Conservation (phyloP, 92 coral and sea anemone species). For the Zoanthus sansibaricus region DNA sequence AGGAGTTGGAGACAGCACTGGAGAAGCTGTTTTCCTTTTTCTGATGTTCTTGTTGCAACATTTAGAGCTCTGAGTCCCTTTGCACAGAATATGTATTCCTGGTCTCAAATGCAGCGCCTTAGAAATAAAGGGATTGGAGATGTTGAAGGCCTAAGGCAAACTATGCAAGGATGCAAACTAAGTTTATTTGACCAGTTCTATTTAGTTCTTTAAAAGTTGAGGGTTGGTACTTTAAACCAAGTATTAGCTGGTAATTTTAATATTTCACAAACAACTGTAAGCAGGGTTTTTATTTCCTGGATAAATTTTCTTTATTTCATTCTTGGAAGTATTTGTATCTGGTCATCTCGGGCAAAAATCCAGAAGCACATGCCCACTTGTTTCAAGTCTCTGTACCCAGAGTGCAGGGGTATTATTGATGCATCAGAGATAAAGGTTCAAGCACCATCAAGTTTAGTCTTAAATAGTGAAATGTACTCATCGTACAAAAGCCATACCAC, state of each 20-base stretch:
- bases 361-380: constrained; percentile 54
- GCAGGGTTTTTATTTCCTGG: constrained; percentile 60
- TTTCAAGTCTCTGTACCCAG: constrained; percentile 53
- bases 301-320: constrained; percentile 60
- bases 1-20: background rate
- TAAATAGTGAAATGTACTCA: constrained; percentile 54
- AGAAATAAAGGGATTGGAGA: background rate
- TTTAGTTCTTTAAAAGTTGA: constrained; percentile 40
- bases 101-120: constrained; percentile 15
- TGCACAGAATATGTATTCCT: constrained; percentile 19
- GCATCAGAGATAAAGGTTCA: constrained; percentile 68
- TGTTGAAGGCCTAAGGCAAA: constrained; percentile 10
- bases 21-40: background rate
- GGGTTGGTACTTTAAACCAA: constrained; percentile 62
- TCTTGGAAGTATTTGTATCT: constrained; percentile 50
- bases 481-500: constrained; percentile 65
- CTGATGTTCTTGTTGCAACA: background rate
- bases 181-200: constrained; percentile 61
- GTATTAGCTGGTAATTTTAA: constrained; percentile 46
- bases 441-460: constrained; percentile 65
- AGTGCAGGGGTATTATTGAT: constrained; percentile 67
- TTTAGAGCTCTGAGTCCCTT: constrained; percentile 15
- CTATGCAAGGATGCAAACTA: constrained; percentile 28
- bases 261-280: constrained; percentile 45
- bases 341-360: constrained; percentile 65